phyloP scores from a whole-genome alignment of 2,113 vertebrate species.

The Daboia siamensis region DNA sequence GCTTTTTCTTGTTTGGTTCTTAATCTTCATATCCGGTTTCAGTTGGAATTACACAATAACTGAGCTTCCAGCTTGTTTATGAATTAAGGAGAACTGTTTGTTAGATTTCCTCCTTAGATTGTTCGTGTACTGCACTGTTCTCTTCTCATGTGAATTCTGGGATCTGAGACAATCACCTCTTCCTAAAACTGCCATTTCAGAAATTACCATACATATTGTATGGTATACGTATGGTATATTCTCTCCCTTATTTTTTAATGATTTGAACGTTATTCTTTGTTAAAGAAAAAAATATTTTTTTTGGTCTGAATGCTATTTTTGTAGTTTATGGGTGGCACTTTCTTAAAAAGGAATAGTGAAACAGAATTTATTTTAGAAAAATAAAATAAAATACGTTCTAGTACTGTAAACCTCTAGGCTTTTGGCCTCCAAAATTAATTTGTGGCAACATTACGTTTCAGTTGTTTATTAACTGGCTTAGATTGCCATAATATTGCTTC shows the following conservation, averaged over 20 bases:
- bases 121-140: neutral
- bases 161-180: neutral
- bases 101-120: neutral
- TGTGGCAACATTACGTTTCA: neutral
- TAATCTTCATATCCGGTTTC: constrained; percentile 1
- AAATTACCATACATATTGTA: neutral
- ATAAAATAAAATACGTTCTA: neutral
- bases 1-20: neutral
- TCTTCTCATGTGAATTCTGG: neutral
- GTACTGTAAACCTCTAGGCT: neutral
- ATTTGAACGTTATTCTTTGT: neutral
- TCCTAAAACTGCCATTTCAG: neutral
- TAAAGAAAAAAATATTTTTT: neutral
- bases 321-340: neutral
- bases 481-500: neutral
- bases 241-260: neutral
- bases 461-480: neutral
- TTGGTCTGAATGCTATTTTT: constrained; percentile 9
- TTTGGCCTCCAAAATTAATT: neutral
- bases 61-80: constrained; percentile 5
- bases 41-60: constrained; percentile 19
- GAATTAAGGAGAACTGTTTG: neutral
- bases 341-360: neutral
- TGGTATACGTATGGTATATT: neutral
- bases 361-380: constrained; percentile 3